Percentiles rank a stretch among this genome's conserved stretches.
Evolutionary conservation across 2,888 invertebrate genomes (phyloP).

Genomic region (Tortricodes alternella): DNA sequence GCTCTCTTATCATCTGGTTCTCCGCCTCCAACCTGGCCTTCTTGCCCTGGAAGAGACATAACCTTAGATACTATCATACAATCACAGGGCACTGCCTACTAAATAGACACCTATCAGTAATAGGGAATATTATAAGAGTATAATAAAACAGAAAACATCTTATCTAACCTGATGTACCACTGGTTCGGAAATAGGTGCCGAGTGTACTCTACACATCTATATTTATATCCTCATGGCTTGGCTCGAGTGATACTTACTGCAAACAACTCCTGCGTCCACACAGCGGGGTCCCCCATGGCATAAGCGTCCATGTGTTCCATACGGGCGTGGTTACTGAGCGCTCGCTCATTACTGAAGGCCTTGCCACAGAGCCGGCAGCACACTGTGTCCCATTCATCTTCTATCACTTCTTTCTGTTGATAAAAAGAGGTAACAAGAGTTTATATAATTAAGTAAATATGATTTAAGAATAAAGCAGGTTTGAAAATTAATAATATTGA

Average conservation of each 20-base stretch:
- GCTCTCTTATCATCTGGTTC: constrained; percentile 36
- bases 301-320: constrained; percentile 61
- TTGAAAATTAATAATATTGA: no score
- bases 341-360: constrained; percentile 50
- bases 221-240: no score
- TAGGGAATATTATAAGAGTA: no score
- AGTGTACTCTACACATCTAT: no score
- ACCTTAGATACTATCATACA: no score
- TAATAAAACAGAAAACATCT: no score
- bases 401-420: constrained; percentile 50
- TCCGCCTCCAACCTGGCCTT: constrained; percentile 25
- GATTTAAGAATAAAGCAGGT: no score
- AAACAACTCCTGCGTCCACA: constrained; percentile 43
- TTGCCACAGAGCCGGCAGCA: constrained; percentile 59
- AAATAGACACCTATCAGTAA: no score
- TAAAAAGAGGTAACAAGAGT: background rate
- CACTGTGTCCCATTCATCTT: constrained; percentile 50
- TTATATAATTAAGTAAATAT: background rate
- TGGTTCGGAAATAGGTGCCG: no score
- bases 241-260: constrained; percentile 32
- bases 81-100: background rate
- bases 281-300: constrained; percentile 44
- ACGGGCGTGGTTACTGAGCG: constrained; percentile 63
- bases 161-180: no score
- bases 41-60: constrained; percentile 3